Conservation (phyloP, 2,797 vertebrate species). For the Chaenodraco wilsoni region DNA sequence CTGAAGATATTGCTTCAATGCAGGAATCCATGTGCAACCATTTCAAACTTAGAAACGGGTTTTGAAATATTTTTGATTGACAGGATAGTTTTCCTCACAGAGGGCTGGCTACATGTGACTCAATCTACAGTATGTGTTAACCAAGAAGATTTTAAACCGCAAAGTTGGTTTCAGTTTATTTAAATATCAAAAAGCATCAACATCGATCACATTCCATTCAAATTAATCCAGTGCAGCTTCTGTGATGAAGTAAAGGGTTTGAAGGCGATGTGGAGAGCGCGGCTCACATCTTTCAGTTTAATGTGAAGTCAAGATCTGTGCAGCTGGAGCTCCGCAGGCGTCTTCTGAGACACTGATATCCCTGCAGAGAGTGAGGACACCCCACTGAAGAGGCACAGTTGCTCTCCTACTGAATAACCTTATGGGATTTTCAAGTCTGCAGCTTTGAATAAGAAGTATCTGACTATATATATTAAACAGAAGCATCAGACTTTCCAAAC, state of each 20-base stretch:
- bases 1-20: too few relatives aligned
- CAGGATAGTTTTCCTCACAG: background rate
- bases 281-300: background rate
- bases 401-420: background rate
- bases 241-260: too few relatives aligned
- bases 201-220: background rate
- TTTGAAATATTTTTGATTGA: too few relatives aligned
- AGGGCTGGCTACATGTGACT: background rate
- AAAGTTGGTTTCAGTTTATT: background rate
- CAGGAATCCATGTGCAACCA: too few relatives aligned
- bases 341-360: too few relatives aligned
- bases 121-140: background rate
- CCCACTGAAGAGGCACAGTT: conserved; percentile 3
- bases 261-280: background rate
- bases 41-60: too few relatives aligned
- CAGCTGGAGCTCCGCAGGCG: background rate
- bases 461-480: background rate
- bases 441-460: background rate
- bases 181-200: background rate
- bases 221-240: too few relatives aligned
- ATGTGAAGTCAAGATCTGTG: conserved; percentile 6
- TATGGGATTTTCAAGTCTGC: background rate
- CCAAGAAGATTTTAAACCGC: background rate
- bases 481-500: background rate
- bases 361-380: conserved; percentile 7